Evolutionary conservation across 2,113 vertebrate genomes (phyloP).

Genomic region (Callocephalon fimbriatum): DNA sequence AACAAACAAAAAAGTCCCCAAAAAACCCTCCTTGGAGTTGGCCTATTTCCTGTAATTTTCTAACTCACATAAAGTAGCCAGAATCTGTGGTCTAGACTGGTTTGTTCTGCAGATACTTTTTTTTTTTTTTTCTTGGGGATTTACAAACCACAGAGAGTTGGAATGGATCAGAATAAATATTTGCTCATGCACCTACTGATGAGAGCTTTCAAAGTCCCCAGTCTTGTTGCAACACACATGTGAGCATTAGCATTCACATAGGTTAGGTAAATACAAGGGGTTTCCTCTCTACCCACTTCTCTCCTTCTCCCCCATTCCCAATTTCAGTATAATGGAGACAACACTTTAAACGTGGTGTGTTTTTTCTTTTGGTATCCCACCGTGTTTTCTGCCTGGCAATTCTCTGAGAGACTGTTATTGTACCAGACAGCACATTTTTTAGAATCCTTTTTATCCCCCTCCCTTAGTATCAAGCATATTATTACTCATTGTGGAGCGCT

Average conservation of each 20-base stretch:
- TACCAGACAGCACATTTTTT: neutral
- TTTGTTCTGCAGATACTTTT: constrained; percentile 63
- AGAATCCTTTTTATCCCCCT: neutral
- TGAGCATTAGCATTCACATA: neutral
- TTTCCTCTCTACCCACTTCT: neutral
- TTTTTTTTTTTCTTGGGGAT: constrained; percentile 24
- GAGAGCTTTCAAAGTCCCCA: constrained; percentile 31
- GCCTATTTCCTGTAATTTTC: constrained; percentile 52
- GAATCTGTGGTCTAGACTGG: constrained; percentile 59
- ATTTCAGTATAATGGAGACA: neutral
- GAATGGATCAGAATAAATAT: constrained; percentile 68
- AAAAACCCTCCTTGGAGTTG: neutral
- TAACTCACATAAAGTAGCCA: constrained; percentile 47
- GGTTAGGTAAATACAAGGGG: neutral
- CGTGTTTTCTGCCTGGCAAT: constrained; percentile 10
- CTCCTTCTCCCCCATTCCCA: too few relatives aligned
- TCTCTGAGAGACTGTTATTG: neutral
- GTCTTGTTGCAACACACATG: neutral
- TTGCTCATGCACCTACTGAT: constrained; percentile 49
- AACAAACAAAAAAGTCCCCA: neutral
- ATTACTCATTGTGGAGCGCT: neutral
- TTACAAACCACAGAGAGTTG: constrained; percentile 66
- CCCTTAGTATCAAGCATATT: neutral
- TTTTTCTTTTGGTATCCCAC: neutral
- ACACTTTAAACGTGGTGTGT: neutral